Evolutionary conservation across 2,888 invertebrate species (phyloP), one percentile per base, ranked within the genome.

Genomic region (Lingula anatina): DNA sequence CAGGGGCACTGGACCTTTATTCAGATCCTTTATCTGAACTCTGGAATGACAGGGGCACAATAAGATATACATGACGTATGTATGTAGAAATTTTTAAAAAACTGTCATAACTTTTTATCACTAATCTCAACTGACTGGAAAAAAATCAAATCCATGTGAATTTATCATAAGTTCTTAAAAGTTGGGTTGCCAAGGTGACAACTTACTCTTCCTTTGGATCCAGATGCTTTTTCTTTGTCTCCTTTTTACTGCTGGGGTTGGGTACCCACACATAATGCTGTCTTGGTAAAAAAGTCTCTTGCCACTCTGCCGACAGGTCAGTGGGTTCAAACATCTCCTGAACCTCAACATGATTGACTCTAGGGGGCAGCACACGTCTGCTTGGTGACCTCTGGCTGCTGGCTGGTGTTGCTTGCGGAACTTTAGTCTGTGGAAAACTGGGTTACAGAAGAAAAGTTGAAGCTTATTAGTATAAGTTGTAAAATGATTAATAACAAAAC

Each of bases 201-300:
- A 31, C 35, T 31, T 31, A 31, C 35, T 31, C 15, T 7, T 31
- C 35, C 15, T 7, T 15, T 15, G 15, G 35, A 15, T 41, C 41
- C 5, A 23, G 21, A n/a, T 5, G 23, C 26, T 24, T 39, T 26
- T 12, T 24, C 31, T 47, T 47, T 44, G n/a, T n/a, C n/a, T n/a
- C n/a, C n/a, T 40, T 53, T 37, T 54, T 62, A 43, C 54, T 58
- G 35, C 59, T 62, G 7, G 58, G 53, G 46, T 66, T 68, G 1
- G 70, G 70, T 21, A 71, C 65, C 72, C 72, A 72, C 2, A 72
- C 65, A 54, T 65, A 66, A 43, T 57, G 66, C 43, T 68, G 60
- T 46, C 61, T 65, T 5, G 68, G 57, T 26, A 69, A 39, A 46
- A 70, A 70, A 2, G 68, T 67, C 18, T 67, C 64, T 42, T 70